These are phyloP conservation scores for Lepus townsendii DNA, from an alignment of 2,797 vertebrate genomes.

Conservation along the genomic window DNA sequence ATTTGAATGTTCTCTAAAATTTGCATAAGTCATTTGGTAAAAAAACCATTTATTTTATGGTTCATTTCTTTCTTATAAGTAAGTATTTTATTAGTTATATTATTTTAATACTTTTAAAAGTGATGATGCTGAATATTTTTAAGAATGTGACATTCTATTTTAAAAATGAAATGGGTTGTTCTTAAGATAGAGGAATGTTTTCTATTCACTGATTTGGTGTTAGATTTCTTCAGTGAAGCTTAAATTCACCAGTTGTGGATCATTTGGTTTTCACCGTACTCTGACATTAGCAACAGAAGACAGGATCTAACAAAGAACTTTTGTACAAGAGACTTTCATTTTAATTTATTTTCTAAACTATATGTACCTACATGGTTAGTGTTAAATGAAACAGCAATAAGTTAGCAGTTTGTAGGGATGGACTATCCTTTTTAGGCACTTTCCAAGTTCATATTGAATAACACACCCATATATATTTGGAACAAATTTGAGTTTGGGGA, in stretches of 20 bases:
- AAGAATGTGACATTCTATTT: not conserved
- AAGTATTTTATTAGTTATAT: conserved; percentile 16
- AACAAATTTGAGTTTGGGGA: too few relatives aligned
- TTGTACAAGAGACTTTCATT: not conserved
- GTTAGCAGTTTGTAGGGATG: not conserved
- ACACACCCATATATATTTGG: too few relatives aligned
- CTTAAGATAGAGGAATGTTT: not conserved
- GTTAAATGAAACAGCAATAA: not conserved
- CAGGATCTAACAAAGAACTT: not conserved
- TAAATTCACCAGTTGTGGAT: not conserved
- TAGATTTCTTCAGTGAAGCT: not conserved
- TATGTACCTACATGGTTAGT: not conserved
- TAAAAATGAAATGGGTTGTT: not conserved
- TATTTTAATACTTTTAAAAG: conserved; percentile 18
- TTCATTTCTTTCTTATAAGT: conserved; percentile 55
- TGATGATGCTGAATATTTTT: not conserved
- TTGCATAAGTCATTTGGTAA: conserved; percentile 9
- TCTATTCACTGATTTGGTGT: not conserved
- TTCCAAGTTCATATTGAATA: too few relatives aligned
- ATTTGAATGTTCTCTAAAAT: conserved; percentile 37
- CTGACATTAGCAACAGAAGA: not conserved
- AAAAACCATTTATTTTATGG: conserved; percentile 51
- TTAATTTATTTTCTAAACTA: not conserved
- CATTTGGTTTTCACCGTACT: not conserved
- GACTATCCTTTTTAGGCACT: too few relatives aligned